A percentile compares a stretch with the other conserved stretches of the same genome.
Conservation (phyloP, 2,113 vertebrate genomes). For the Serilophus lunatus region DNA sequence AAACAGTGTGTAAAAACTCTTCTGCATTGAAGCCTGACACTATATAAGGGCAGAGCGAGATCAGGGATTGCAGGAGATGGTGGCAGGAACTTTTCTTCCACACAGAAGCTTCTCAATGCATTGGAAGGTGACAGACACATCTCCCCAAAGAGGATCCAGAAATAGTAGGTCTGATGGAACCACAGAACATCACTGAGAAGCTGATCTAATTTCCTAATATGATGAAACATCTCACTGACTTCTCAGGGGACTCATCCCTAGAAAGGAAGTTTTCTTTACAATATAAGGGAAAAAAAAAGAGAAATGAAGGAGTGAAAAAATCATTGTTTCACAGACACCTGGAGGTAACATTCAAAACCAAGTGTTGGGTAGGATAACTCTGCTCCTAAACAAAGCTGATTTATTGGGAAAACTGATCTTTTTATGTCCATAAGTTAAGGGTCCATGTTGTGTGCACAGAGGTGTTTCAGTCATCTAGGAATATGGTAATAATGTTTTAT, state of each 20-base stretch:
- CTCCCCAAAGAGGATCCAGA: not conserved
- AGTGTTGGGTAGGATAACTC: not conserved
- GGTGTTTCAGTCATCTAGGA: constrained; percentile 40
- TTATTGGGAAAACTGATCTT: constrained; percentile 46
- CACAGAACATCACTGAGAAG: not conserved
- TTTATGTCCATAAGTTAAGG: constrained; percentile 56
- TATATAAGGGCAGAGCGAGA: not conserved
- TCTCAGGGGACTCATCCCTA: not conserved
- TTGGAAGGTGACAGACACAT: not conserved
- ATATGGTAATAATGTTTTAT: constrained; percentile 50
- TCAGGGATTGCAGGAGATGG: not conserved
- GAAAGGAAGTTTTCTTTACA: not conserved
- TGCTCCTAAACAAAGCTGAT: constrained; percentile 45
- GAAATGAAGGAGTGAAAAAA: not conserved
- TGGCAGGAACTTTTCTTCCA: not conserved
- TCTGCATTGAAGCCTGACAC: not conserved
- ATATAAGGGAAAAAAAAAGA: not conserved
- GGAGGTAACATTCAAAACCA: not conserved
- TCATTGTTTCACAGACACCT: not conserved
- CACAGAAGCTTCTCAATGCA: not conserved
- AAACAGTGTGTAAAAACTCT: not conserved
- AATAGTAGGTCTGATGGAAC: not conserved
- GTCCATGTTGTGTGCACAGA: not conserved
- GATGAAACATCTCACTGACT: not conserved
- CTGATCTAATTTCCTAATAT: not conserved